phyloP scores from a whole-genome alignment of 2,113 vertebrate genomes.

The Phyllopteryx taeniolatus region DNA sequence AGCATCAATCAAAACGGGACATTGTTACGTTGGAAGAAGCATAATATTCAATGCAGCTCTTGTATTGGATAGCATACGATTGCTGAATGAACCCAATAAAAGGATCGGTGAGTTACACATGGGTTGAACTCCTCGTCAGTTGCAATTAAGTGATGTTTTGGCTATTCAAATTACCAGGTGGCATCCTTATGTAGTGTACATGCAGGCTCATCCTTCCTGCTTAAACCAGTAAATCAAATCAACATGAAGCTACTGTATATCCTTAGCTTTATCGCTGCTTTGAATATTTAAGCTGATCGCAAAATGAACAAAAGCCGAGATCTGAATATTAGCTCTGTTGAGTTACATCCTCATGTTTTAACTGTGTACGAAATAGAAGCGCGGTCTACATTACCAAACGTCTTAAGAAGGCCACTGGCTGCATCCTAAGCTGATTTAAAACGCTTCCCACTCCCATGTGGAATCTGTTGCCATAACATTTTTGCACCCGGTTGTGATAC shows the following conservation, averaged over 20 bases:
- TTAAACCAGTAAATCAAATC: not conserved
- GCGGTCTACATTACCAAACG: not conserved
- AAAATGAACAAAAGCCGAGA: not conserved
- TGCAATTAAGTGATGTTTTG: not conserved
- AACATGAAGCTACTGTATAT: not conserved
- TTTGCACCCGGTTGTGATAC: conserved; percentile 18
- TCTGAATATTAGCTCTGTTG: not conserved
- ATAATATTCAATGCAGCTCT: not conserved
- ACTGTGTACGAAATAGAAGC: not conserved
- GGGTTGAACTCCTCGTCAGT: not conserved
- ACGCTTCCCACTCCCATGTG: conserved; percentile 21
- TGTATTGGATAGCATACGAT: not conserved
- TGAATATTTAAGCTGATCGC: too few species aligned
- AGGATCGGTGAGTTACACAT: not conserved
- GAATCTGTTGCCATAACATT: conserved; percentile 11
- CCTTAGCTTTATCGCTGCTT: too few species aligned
- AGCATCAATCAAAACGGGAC: too few species aligned
- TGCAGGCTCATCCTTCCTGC: not conserved
- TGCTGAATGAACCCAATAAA: not conserved
- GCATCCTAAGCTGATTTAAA: conserved; percentile 32
- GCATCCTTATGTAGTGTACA: not conserved
- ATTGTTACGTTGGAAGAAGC: too few species aligned
- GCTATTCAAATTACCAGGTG: not conserved
- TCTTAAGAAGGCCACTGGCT: conserved; percentile 7
- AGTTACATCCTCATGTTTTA: not conserved